Base-by-base conservation (phyloP, 2,888 invertebrate genomes). In the Hypomecis punctinalis region DNA sequence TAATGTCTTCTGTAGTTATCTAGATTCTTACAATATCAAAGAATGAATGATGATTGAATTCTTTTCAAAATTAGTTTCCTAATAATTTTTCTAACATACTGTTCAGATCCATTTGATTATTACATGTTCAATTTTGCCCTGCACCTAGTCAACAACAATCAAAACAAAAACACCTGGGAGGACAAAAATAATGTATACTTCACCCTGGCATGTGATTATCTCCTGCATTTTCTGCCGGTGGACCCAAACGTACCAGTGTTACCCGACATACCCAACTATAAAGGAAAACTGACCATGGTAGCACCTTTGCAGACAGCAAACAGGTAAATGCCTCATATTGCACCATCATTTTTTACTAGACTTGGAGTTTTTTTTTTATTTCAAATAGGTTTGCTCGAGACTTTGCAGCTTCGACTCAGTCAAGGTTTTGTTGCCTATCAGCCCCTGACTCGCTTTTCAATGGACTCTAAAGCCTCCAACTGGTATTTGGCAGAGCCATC, bases 71-170 rank as follows among this genome's bases (percentile, higher is more conserved):
- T 10, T 43, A 33, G 0, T 10, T 10, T 33, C 53, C 1, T 23
- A 5, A 8, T 57, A 61, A 59, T 61, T 57, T 70, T 67, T 56
- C 68, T 36, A 71, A 54, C 53, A 61, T 36, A 43, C 54, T 36
- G 55, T 71, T 73, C 89, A 96, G 95, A 98, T 94, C 96, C 98
- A 8, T 98, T 98, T 92, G 98, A 99, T 88, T 97, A 96, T 85
- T 99, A 96, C 81, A 96, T 98, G 71, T 96, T 98, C 76, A 96
- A 97, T 83, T 98, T 98, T 94, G 96, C 97, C 3, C 95, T 97
- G 78, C 96, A 97, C 81, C 89, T 97, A 65, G 95, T 96, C 36
- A 96, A 95, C 84, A 95, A 95, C 45, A 94, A 93, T 85, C 92
- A 95, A 67, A 95, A 94, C 77, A 91, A 94, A 68, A 84, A 83